phyloP scores from a whole-genome alignment of 1,140 invertebrate species.

The Euwallacea fornicatus region DNA sequence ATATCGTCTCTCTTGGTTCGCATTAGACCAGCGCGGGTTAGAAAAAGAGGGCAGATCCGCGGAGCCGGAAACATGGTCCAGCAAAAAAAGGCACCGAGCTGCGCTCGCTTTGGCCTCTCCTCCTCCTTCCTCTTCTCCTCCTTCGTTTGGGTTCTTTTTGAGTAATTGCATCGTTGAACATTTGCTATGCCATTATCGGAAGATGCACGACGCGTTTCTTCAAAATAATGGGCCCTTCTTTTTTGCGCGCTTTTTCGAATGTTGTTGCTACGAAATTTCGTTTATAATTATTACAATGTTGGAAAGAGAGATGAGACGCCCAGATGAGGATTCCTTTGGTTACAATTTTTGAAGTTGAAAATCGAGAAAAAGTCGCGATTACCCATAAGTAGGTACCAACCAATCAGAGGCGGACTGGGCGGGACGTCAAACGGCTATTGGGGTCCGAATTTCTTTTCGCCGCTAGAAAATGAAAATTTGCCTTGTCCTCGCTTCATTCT shows the following conservation, averaged over 20 bases:
- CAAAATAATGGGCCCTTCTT: conserved; percentile 27
- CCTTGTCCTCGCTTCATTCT: too few relatives aligned
- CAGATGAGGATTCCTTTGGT: too few relatives aligned
- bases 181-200: conserved; percentile 36
- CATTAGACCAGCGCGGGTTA: conserved; percentile 9
- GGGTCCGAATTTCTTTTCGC: too few relatives aligned
- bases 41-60: conserved; percentile 30
- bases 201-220: conserved; percentile 28
- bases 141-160: conserved; percentile 29
- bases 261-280: conserved; percentile 10
- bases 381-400: too few relatives aligned
- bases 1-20: conserved; percentile 16
- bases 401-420: too few relatives aligned
- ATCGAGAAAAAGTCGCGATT: too few relatives aligned
- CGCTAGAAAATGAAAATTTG: too few relatives aligned
- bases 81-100: conserved; percentile 34
- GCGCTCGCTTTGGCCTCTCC: neutral
- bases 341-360: too few relatives aligned
- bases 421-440: too few relatives aligned
- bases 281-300: conserved; percentile 9
- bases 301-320: too few relatives aligned
- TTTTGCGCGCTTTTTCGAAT: conserved; percentile 3
- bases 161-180: conserved; percentile 32
- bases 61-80: conserved; percentile 45
- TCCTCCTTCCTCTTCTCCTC: too few relatives aligned